Percentiles rank a stretch among this genome's conserved stretches.
Conservation (phyloP, 1,140 invertebrate genomes). For the Drosophila triauraria region DNA sequence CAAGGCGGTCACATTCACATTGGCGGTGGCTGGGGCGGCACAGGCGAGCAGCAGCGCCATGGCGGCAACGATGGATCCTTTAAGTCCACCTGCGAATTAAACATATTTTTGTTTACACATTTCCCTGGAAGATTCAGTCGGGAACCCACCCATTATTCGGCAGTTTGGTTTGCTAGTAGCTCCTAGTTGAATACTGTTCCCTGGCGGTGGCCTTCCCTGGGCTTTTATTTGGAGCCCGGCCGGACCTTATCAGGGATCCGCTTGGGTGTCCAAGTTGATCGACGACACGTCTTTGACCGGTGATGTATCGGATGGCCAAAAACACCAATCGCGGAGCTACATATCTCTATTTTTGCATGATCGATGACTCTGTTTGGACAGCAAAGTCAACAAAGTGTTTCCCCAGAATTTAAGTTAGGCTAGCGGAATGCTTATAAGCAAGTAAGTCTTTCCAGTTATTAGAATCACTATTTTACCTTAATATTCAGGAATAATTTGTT, state of each 20-base stretch:
- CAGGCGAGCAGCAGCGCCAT: constrained; percentile 37
- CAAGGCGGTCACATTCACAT: constrained; percentile 50
- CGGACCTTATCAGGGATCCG: constrained; percentile 18
- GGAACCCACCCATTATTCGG: constrained; percentile 35
- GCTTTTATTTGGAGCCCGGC: constrained; percentile 32
- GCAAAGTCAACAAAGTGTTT: constrained; percentile 15
- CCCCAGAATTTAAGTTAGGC: neutral
- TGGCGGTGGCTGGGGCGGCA: constrained; percentile 27
- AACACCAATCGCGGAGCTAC: neutral
- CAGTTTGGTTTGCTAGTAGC: constrained; percentile 13
- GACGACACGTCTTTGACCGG: constrained; percentile 29
- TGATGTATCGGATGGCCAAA: constrained; percentile 30
- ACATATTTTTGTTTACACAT: neutral
- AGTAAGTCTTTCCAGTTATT: neutral
- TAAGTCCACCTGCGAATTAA: constrained; percentile 18
- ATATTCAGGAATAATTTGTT: neutral
- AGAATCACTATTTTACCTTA: too few relatives aligned
- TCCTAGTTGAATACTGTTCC: constrained; percentile 37
- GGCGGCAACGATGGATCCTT: constrained; percentile 25
- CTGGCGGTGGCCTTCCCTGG: neutral
- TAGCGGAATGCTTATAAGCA: neutral
- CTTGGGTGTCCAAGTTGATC: constrained; percentile 26
- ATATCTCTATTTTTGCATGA: constrained; percentile 38
- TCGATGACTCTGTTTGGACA: constrained; percentile 23
- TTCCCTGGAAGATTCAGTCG: neutral